phyloP scores from a whole-genome alignment of 1,140 invertebrate species.

The Calosoma granatense region DNA sequence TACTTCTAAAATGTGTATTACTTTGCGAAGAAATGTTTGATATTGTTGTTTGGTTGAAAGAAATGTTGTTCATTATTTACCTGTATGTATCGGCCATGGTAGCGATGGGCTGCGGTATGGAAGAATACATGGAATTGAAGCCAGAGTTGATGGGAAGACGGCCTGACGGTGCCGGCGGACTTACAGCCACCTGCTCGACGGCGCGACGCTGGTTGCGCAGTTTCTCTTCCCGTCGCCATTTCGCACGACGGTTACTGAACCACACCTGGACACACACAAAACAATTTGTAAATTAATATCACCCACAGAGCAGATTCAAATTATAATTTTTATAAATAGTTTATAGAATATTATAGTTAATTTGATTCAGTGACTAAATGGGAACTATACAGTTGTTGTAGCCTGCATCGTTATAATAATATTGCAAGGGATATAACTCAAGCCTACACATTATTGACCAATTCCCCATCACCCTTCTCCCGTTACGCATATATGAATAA shows the following conservation, averaged over 20 bases:
- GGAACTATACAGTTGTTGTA: too few species aligned
- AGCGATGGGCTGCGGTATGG: conserved; percentile 71
- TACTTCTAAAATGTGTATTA: too few species aligned
- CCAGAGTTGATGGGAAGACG: conserved; percentile 59
- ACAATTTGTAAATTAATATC: conserved; percentile 11
- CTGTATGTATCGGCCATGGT: conserved; percentile 76
- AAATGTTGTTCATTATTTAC: too few species aligned
- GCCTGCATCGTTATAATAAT: too few species aligned
- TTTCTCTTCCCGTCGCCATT: conserved; percentile 97
- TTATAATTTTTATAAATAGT: not conserved
- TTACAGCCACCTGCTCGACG: conserved; percentile 42
- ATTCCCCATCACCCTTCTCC: too few species aligned
- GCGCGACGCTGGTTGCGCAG: conserved; percentile 73
- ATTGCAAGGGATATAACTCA: too few species aligned
- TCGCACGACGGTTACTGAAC: conserved; percentile 97
- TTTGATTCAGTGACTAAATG: not conserved
- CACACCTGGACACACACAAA: conserved; percentile 63
- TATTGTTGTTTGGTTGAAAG: too few species aligned
- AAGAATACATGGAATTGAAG: conserved; percentile 76
- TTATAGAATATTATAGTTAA: not conserved
- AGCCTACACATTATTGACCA: too few species aligned
- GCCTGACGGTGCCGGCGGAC: conserved; percentile 45
- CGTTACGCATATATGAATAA: too few species aligned
- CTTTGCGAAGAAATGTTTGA: too few species aligned
- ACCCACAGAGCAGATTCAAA: too few species aligned